A percentile compares a stretch with the other conserved stretches of the same genome.
These are phyloP conservation scores for Panzeria rudis DNA, from an alignment of 2,888 invertebrate genomes.

Conservation along the genomic window DNA sequence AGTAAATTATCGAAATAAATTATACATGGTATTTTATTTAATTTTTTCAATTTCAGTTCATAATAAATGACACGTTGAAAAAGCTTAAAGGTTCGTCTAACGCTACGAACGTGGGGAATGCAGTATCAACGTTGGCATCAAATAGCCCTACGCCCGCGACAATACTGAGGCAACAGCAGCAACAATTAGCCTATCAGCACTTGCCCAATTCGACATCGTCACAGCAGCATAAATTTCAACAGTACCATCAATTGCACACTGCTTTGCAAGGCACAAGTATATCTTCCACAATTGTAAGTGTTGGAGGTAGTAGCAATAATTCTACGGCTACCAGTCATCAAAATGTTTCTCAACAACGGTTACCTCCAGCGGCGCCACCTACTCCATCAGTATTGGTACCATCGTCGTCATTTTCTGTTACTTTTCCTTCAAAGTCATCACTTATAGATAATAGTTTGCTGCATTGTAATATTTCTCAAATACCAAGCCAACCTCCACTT, in stretches of 20 bases:
- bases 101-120: constrained; percentile 71
- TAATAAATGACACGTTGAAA: constrained; percentile 83
- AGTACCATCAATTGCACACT: constrained; percentile 77
- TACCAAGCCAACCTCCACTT: constrained; percentile 82
- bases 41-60: constrained; percentile 78
- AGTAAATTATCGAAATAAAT: constrained; percentile 76
- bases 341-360: constrained; percentile 67
- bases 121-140: constrained; percentile 68
- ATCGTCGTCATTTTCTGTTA: constrained; percentile 73
- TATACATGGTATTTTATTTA: not conserved
- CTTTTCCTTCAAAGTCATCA: constrained; percentile 78
- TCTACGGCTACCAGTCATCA: constrained; percentile 1
- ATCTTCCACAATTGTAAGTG: constrained; percentile 28
- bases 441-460: constrained; percentile 81
- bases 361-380: constrained; percentile 71
- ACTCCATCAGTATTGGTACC: constrained; percentile 65
- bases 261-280: constrained; percentile 75
- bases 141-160: constrained; percentile 75
- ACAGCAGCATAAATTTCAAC: constrained; percentile 73
- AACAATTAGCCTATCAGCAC: constrained; percentile 69
- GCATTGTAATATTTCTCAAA: constrained; percentile 82
- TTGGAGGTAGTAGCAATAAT: constrained; percentile 55
- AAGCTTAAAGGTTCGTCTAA: constrained; percentile 81
- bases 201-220: constrained; percentile 60
- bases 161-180: constrained; percentile 73